phyloP scores from a whole-genome alignment of 2,797 vertebrate genomes.

The Oryzias dopingdopingensis region DNA sequence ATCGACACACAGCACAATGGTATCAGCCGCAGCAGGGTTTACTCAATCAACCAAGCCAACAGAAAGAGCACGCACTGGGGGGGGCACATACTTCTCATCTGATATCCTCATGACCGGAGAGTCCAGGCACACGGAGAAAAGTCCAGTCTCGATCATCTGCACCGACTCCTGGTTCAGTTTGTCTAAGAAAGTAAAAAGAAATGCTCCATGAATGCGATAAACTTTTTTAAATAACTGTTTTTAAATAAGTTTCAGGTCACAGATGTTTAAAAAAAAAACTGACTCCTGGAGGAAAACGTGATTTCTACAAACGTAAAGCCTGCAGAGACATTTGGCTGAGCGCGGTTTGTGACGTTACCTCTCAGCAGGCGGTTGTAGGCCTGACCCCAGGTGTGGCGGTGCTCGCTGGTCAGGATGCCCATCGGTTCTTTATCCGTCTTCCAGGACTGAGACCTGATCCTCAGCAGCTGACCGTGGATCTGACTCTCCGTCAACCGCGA shows the following conservation, averaged over 20 bases:
- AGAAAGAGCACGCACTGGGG: conserved; percentile 20
- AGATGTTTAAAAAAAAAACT: too few relatives aligned
- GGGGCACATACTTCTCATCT: conserved; percentile 76
- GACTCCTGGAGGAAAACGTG: too few relatives aligned
- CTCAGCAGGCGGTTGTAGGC: conserved; percentile 79
- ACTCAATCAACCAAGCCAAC: conserved; percentile 26
- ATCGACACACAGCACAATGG: conserved; percentile 44
- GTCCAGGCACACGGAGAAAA: conserved; percentile 83
- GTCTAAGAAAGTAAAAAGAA: conserved; percentile 54
- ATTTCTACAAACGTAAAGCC: too few relatives aligned
- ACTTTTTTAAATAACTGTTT: neutral
- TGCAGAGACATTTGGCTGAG: too few relatives aligned
- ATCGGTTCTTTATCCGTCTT: conserved; percentile 87
- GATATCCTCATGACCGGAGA: conserved; percentile 84
- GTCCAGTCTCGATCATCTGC: conserved; percentile 78
- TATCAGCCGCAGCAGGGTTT: conserved; percentile 40
- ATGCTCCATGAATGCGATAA: neutral
- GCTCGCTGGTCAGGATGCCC: conserved; percentile 86
- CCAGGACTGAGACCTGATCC: conserved; percentile 83
- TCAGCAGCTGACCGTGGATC: conserved; percentile 81
- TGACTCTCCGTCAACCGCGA: conserved; percentile 82
- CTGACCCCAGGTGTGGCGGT: conserved; percentile 84
- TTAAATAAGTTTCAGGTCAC: neutral
- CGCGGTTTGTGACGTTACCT: conserved; percentile 45
- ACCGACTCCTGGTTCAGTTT: conserved; percentile 86